Evolutionary conservation across 2,113 vertebrate genomes (phyloP), one percentile per base, ranked within the genome.

Genomic region (Furnarius figulus): DNA sequence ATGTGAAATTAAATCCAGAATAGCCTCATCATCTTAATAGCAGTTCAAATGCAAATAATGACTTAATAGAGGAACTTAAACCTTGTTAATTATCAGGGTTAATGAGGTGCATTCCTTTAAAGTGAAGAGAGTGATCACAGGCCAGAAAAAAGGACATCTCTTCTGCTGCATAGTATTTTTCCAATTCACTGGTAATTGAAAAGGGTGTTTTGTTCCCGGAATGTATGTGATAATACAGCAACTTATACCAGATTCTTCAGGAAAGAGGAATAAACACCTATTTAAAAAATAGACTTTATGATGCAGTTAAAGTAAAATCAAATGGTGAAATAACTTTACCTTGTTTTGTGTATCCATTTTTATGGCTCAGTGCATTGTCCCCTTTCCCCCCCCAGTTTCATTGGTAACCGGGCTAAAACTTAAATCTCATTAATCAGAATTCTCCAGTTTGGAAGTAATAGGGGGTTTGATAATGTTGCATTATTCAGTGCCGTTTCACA

Each of bases 41-140:
- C 66, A 61, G 74, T 83, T 37, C 75, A 91, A 94, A 85, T 96
- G 91, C 75, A 93, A 94, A 83, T 90, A 95, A 85, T 85, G 20
- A 76, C 71, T 95, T 95, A 94, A 87, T 94, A 90, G 67, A 87
- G 82, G 79, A 91, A 83, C 71, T 93, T 91, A 87, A 90, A 72
- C 87, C 81, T 85, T 89, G 87, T 90, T 96, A 96, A 96, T 96
- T 95, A 73, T 61, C 40, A 40, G 87, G 75, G 90, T 95, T 96
- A 96, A 93, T 96, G 94, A 90, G 74, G 50, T 85, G 58, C 53
- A 14, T 89, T 91, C 18, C 53, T 93, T 95, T 76, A 82, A 91
- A 85, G 40, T 40, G 75, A 93, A 61, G 5, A 13, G 58, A 72
- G 27, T 61, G 84, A 95, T 96, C 81, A 93, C 20, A 85, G 49